Evolutionary conservation across 2,888 invertebrate genomes (phyloP), one percentile per base, ranked within the genome.

Genomic region (Flexamia atlantica): DNA sequence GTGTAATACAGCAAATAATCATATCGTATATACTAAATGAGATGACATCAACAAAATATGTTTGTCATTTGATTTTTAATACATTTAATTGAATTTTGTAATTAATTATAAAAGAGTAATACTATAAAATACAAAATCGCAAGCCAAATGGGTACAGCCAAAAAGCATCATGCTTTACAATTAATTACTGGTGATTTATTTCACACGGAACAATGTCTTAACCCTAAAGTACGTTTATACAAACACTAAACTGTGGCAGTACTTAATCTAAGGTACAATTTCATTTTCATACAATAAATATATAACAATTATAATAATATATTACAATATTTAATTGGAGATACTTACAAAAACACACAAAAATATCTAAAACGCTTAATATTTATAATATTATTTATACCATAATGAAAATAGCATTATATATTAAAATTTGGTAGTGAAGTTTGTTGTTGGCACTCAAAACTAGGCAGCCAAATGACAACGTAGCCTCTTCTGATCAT

Each of bases 321-420:
- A 83, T 83, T 83, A 83, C 82, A 83, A 50, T 83, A 74, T 83
- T 74, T 83, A 74, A 40, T 74, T 72, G 60, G 53, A 83, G 60
- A 50, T 83, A 83, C 72, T 83, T 83, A 83, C 82, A 83, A 83
- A 83, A 83, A 74, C 46, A 83, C 82, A 83, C 82, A 83, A 83
- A 83, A 83, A 83, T 74, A 74, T 74, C 82, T 83, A 83, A 79
- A 79, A 79, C 57, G 79, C 79, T 79, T 79, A 79, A 79, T 79
- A 79, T 79, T 79, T 79, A 79, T 76, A 76, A 23, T 32, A 79
- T 53, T 57, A 79, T 79, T 28, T 79, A 79, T 57, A 50, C 50
- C 79, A 57, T 79, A 79, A 79, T 79, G 79, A 79, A 79, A 79
- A 79, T 79, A 79, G 79, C 57, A 36, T 57, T 79, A 79, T 76